Percentiles rank a stretch among this genome's conserved stretches.
These are phyloP conservation scores for Eclectus roratus DNA, from an alignment of 2,113 vertebrate genomes.

Conservation along the genomic window DNA sequence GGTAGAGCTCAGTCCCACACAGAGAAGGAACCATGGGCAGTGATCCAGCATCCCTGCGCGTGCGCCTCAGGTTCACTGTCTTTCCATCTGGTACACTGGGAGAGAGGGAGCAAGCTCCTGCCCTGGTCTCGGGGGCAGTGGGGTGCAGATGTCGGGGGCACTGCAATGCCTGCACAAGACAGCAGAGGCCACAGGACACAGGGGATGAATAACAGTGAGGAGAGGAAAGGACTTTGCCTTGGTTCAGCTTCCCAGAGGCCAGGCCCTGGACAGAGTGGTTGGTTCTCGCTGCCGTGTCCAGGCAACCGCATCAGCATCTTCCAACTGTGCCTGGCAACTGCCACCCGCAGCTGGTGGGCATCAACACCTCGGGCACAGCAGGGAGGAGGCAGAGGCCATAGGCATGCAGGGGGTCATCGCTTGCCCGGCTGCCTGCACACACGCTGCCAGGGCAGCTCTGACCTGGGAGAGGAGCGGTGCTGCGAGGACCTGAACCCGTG, in stretches of 20 bases:
- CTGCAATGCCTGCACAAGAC: neutral
- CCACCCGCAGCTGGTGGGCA: neutral
- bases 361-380: neutral
- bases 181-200: neutral
- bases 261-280: no score
- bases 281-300: neutral
- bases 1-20: neutral
- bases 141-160: rapidly evolving
- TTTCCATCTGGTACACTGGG: neutral
- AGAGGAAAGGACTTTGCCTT: neutral
- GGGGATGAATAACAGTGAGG: neutral
- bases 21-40: neutral
- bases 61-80: neutral
- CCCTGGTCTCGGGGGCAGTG: neutral
- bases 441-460: neutral
- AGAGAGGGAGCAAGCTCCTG: neutral
- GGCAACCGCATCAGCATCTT: neutral
- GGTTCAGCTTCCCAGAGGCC: neutral
- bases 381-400: neutral
- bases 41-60: neutral
- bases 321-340: neutral
- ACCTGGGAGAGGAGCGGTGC: neutral
- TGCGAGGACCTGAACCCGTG: neutral
- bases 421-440: neutral
- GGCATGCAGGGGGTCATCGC: neutral